Conservation (phyloP, 2,113 vertebrate genomes). For the Microtus pennsylvanicus region DNA sequence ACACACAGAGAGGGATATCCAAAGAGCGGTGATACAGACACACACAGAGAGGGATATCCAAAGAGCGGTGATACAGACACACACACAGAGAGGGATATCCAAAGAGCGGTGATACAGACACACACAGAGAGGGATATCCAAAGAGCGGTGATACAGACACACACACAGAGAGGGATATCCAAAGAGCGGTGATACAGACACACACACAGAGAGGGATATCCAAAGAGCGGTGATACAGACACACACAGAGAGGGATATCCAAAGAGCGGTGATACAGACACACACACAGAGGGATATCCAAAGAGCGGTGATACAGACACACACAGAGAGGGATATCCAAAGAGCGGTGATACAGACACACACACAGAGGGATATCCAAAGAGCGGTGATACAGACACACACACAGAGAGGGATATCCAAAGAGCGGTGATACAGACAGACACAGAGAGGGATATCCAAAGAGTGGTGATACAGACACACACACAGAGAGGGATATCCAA, state of each 20-base stretch:
- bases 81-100: background rate
- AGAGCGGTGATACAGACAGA: background rate
- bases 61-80: background rate
- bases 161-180: background rate
- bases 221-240: background rate
- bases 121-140: background rate
- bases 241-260: background rate
- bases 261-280: background rate
- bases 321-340: background rate
- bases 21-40: background rate
- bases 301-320: background rate
- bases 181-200: background rate
- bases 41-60: background rate
- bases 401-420: background rate
- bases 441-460: background rate
- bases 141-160: background rate
- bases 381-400: background rate
- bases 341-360: background rate
- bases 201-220: background rate
- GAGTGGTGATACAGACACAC: background rate
- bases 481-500: background rate
- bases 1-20: background rate
- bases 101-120: background rate
- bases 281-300: background rate
- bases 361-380: background rate